Conservation (phyloP, 2,888 invertebrate species). For the Tinea pellionella region DNA sequence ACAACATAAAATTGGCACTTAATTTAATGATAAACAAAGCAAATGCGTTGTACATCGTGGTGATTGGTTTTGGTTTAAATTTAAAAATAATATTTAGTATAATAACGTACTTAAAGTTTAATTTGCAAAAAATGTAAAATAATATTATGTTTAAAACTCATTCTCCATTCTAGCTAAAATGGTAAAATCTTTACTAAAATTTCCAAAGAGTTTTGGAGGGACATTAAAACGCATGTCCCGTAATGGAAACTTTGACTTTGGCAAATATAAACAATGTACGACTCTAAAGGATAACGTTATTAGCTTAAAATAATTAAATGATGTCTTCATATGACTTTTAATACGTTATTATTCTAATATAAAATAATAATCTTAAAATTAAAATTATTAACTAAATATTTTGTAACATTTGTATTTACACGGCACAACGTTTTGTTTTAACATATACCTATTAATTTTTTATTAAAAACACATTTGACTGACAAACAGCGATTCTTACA, state of each 20-base stretch:
- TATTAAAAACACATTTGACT: conserved; percentile 21
- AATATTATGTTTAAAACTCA: too few relatives aligned
- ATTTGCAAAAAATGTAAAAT: too few relatives aligned
- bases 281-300: too few relatives aligned
- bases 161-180: too few relatives aligned
- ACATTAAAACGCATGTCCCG: too few relatives aligned
- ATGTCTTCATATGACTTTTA: neutral
- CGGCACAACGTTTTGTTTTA: conserved; percentile 40
- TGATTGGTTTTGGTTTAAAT: conserved; percentile 50
- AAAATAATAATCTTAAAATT: conserved; percentile 12
- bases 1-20: conserved; percentile 3
- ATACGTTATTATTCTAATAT: neutral
- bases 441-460: conserved; percentile 21
- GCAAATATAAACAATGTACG: too few relatives aligned
- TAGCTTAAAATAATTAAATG: too few relatives aligned
- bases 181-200: too few relatives aligned
- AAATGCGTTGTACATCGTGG: conserved; percentile 55
- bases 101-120: neutral
- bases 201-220: too few relatives aligned
- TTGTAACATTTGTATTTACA: conserved; percentile 37
- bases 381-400: conserved; percentile 23
- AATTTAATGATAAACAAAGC: neutral
- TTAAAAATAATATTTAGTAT: neutral
- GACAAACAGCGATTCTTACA: neutral
- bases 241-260: too few relatives aligned